Conservation (phyloP, 1,140 invertebrate genomes). For the Megalopta genalis region DNA sequence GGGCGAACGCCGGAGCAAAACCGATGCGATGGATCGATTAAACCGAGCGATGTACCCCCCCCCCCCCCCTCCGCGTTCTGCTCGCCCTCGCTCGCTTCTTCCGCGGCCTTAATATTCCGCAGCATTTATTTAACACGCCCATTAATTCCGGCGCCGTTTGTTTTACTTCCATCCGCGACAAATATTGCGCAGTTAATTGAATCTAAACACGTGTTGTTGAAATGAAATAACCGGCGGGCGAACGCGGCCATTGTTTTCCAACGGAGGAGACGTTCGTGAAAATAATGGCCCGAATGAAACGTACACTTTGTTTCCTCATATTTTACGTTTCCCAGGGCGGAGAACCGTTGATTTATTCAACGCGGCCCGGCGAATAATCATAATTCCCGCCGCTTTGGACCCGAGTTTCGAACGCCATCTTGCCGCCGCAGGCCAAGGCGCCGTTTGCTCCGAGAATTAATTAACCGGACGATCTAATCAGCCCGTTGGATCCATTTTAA, state of each 20-base stretch:
- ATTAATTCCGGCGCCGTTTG: neutral
- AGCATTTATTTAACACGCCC: too few species aligned
- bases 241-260: neutral
- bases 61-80: too few species aligned
- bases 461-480: slow-evolving; percentile 48
- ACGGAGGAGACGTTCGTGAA: neutral
- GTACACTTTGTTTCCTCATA: too few species aligned
- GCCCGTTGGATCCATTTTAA: slow-evolving; percentile 38
- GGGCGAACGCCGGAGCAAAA: neutral
- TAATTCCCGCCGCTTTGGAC: too few species aligned
- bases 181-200: slow-evolving; percentile 20
- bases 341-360: too few species aligned
- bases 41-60: too few species aligned
- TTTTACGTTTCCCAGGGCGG: too few species aligned
- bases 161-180: slow-evolving; percentile 28
- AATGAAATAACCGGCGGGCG: slow-evolving; percentile 23
- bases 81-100: too few species aligned
- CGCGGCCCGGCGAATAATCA: too few species aligned
- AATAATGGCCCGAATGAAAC: too few species aligned
- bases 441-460: slow-evolving; percentile 39
- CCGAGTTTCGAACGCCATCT: neutral
- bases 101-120: too few species aligned
- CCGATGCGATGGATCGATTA: too few species aligned
- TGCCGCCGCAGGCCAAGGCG: neutral
- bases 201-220: slow-evolving; percentile 24